Evolutionary conservation across 2,113 vertebrate genomes (phyloP).

Genomic region (Elaphurus davidianus): DNA sequence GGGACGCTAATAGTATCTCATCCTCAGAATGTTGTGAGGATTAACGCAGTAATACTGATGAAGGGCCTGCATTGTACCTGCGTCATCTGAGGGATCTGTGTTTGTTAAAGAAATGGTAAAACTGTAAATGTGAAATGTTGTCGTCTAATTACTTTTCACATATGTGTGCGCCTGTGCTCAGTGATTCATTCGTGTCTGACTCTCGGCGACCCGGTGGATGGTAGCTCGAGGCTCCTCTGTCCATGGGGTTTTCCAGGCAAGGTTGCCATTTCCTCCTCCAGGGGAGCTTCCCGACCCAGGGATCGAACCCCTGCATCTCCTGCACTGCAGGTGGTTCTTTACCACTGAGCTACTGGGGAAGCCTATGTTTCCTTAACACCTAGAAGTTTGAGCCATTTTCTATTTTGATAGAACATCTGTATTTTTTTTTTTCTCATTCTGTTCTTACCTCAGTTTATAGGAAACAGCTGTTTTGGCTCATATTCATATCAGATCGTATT

Average conservation of each 20-base stretch:
- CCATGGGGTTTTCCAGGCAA: background rate
- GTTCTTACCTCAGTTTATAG: background rate
- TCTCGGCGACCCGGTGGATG: background rate
- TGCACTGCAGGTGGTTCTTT: background rate
- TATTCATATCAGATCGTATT: background rate
- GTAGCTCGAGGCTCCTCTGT: background rate
- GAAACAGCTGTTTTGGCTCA: background rate
- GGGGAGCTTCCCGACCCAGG: background rate
- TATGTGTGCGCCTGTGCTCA: background rate
- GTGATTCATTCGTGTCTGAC: accelerated
- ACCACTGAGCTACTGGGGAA: background rate
- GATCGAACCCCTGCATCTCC: background rate
- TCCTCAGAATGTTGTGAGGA: background rate
- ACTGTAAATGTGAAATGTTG: background rate
- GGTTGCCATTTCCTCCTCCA: background rate
- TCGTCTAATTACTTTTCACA: background rate
- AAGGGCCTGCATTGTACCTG: background rate
- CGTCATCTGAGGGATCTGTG: background rate
- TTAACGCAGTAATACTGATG: too few species aligned
- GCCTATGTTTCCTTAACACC: background rate
- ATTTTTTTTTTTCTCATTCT: background rate
- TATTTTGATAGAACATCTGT: background rate
- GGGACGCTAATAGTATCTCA: accelerated
- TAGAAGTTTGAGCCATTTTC: background rate
- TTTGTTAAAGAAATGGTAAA: background rate